phyloP scores from a whole-genome alignment of 2,888 invertebrate genomes.

The Acanthosepion lycidas region DNA sequence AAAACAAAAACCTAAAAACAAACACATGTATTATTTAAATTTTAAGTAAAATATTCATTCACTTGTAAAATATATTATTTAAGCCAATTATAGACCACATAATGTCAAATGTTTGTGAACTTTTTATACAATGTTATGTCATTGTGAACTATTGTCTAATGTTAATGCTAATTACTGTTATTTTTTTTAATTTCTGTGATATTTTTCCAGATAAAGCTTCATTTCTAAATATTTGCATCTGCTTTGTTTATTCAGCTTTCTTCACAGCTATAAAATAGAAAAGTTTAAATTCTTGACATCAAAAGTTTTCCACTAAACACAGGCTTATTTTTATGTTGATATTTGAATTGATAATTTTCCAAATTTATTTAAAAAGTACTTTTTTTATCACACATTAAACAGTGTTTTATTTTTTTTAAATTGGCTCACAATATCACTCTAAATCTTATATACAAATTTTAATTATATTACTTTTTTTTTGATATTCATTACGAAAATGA shows the following conservation, averaged over 20 bases:
- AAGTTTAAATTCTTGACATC: not conserved
- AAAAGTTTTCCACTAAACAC: not conserved
- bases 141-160: constrained; percentile 12
- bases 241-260: constrained; percentile 9
- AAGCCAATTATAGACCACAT: not conserved
- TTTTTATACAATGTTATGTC: constrained; percentile 18
- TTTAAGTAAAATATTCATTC: not conserved
- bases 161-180: constrained; percentile 6
- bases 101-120: constrained; percentile 12
- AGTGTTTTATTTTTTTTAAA: not conserved
- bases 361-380: not conserved
- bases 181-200: constrained; percentile 33
- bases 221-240: constrained; percentile 33
- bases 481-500: not conserved
- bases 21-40: not conserved
- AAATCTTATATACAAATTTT: not conserved
- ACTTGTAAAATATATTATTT: not conserved
- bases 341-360: not conserved
- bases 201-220: constrained; percentile 14
- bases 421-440: not conserved
- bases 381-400: not conserved
- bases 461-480: not conserved
- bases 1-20: not conserved
- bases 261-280: not conserved
- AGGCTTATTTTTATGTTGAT: not conserved